A percentile compares a stretch with the other conserved stretches of the same genome.
Evolutionary conservation across 1,140 invertebrate genomes (phyloP).

Genomic region (Apis dorsata): DNA sequence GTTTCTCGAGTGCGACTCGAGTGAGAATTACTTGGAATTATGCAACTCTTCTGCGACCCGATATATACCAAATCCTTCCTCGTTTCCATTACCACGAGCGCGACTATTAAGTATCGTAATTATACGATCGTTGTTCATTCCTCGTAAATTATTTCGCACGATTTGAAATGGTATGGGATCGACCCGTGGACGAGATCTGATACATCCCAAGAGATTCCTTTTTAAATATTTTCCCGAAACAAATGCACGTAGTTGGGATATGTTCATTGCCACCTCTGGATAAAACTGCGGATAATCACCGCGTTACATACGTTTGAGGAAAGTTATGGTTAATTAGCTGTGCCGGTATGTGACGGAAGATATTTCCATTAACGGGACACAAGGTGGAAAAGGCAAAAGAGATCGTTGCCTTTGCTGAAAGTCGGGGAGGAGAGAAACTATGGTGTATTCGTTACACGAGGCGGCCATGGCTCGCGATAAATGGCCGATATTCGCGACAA

Average conservation of each 20-base stretch:
- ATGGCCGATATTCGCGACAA: constrained; percentile 27
- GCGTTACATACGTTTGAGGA: constrained; percentile 54
- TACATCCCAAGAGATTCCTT: too few relatives aligned
- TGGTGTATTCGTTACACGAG: background rate
- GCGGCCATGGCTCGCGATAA: constrained; percentile 6
- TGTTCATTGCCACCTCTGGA: constrained; percentile 23
- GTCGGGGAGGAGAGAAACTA: background rate
- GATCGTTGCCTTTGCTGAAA: background rate
- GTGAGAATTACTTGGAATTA: background rate
- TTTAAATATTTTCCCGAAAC: too few relatives aligned
- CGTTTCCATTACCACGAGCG: background rate
- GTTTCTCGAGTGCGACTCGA: background rate
- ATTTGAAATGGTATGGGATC: background rate
- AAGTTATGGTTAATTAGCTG: constrained; percentile 65
- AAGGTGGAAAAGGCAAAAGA: background rate
- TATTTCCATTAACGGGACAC: constrained; percentile 58
- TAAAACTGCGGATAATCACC: constrained; percentile 35
- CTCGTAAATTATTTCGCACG: background rate
- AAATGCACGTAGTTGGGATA: background rate
- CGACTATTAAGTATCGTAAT: background rate
- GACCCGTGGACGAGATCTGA: too few relatives aligned
- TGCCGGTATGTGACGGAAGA: constrained; percentile 40
- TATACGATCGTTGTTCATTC: constrained; percentile 8
- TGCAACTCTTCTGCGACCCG: constrained; percentile 21
- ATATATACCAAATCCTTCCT: background rate